Evolutionary conservation across 2,797 vertebrate species (phyloP).

Genomic region (Liasis olivaceus): DNA sequence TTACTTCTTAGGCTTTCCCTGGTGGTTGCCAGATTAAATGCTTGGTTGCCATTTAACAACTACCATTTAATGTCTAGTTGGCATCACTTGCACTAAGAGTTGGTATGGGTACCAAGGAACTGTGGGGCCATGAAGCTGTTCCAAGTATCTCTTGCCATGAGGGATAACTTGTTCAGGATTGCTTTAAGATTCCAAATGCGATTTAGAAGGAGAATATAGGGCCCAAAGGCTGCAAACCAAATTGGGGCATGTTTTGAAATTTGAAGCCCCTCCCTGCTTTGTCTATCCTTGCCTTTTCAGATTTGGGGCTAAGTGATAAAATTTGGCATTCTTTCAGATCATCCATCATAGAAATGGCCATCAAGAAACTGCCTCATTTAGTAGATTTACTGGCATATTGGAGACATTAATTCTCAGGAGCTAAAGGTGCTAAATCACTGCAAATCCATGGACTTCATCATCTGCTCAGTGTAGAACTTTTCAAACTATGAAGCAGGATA

Average conservation of each 20-base stretch:
- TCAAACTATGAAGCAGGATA: conserved; percentile 61
- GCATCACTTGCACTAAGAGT: not conserved
- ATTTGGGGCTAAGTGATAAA: conserved; percentile 49
- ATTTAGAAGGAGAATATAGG: not conserved
- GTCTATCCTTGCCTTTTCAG: conserved; percentile 11
- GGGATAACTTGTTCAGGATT: not conserved
- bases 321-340: conserved; percentile 57
- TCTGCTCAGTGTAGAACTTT: conserved; percentile 54
- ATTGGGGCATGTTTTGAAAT: not conserved
- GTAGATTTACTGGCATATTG: conserved; percentile 62
- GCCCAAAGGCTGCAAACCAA: not conserved
- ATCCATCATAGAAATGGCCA: conserved; percentile 61
- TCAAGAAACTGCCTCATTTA: conserved; percentile 61
- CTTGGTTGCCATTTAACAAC: not conserved
- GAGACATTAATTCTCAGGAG: conserved; percentile 58
- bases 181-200: not conserved
- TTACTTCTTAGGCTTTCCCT: not conserved
- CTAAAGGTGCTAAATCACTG: conserved; percentile 57
- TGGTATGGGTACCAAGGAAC: not conserved
- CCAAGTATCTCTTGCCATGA: no score
- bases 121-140: not conserved
- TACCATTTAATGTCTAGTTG: not conserved
- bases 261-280: not conserved
- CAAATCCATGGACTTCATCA: conserved; percentile 53
- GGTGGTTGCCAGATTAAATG: not conserved